Evolutionary conservation across 2,113 vertebrate species (phyloP).

Genomic region (Actenoides hombroni): DNA sequence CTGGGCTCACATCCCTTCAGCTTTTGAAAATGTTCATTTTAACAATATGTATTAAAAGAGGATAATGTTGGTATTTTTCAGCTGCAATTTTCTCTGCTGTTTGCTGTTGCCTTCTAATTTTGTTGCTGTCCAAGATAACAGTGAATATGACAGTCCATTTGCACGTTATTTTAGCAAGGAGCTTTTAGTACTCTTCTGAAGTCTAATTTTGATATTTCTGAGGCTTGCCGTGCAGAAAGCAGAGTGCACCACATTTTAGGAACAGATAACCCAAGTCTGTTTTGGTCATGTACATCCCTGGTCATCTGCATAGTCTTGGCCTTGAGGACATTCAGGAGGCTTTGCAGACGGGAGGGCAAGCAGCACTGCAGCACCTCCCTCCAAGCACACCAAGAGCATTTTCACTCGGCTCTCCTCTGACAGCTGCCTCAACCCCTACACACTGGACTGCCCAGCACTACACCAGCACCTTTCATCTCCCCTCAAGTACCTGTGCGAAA

Average conservation of each 20-base stretch:
- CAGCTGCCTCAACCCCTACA: neutral
- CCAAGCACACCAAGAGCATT: neutral
- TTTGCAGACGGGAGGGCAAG: neutral
- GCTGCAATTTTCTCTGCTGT: neutral
- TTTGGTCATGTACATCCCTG: neutral
- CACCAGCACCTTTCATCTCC: neutral
- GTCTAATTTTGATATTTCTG: constrained; percentile 12
- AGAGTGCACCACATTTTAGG: neutral
- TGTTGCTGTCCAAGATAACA: constrained; percentile 20
- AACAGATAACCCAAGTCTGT: neutral
- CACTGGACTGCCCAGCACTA: neutral
- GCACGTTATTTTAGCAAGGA: neutral
- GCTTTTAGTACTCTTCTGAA: constrained; percentile 7
- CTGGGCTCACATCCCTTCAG: constrained; percentile 20
- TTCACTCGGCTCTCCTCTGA: neutral
- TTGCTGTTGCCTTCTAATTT: constrained; percentile 30
- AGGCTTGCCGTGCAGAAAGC: neutral
- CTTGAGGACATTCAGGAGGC: neutral
- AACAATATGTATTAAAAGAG: constrained; percentile 44
- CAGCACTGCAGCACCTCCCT: neutral
- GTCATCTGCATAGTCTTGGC: neutral
- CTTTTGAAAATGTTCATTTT: constrained; percentile 47
- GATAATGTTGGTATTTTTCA: constrained; percentile 33
- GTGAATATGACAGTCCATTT: neutral
- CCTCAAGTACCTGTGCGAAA: neutral